A percentile compares a stretch with the other conserved stretches of the same genome.
Conservation (phyloP, 2,888 invertebrate species). For the Oscheius sp. region DNA sequence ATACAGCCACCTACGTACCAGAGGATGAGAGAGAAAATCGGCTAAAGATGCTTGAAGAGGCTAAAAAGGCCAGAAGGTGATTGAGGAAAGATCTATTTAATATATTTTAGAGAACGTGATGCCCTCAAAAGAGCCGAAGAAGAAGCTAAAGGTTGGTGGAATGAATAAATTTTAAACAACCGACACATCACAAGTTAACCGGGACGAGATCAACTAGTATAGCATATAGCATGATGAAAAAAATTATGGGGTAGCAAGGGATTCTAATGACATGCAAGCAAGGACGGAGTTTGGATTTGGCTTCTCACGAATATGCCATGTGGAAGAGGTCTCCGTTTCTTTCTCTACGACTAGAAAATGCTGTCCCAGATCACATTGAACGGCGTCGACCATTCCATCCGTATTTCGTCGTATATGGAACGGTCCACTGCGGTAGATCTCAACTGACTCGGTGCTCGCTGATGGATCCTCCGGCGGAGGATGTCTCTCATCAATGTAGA, state of each 20-base stretch:
- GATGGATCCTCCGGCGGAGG: not conserved
- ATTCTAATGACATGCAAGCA: not conserved
- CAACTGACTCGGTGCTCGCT: not conserved
- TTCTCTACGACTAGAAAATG: constrained; percentile 4
- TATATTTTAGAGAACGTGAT: constrained; percentile 15
- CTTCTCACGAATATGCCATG: constrained; percentile 5
- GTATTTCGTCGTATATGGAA: constrained; percentile 9
- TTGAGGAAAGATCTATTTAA: not conserved
- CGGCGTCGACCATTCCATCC: not conserved
- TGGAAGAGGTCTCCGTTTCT: not conserved
- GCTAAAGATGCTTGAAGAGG: not conserved
- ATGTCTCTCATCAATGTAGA: not conserved
- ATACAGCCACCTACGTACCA: not conserved
- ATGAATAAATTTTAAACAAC: too few species aligned
- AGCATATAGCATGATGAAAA: too few species aligned
- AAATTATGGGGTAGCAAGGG: not conserved
- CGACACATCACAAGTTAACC: too few species aligned
- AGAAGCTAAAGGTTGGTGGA: constrained; percentile 19
- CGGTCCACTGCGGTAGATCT: constrained; percentile 7
- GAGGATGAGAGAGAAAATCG: constrained; percentile 13
- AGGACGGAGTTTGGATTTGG: not conserved
- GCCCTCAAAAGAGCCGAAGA: constrained; percentile 20
- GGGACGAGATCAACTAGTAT: too few species aligned
- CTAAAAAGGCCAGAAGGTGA: constrained; percentile 21
- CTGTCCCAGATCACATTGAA: not conserved